phyloP scores from a whole-genome alignment of 2,888 invertebrate genomes.

The Clitarchus hookeri region DNA sequence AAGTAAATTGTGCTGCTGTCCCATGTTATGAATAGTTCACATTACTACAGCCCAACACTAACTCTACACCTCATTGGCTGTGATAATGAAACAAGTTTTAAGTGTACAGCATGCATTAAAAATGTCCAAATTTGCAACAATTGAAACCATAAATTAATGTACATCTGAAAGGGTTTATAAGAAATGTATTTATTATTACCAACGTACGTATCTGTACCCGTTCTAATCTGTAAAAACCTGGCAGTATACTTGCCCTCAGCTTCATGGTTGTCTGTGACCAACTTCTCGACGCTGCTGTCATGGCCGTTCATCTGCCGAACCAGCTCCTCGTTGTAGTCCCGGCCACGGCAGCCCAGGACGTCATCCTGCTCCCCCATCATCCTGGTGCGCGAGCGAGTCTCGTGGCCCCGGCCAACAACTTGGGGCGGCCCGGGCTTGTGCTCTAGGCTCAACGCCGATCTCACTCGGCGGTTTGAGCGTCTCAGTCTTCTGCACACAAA shows the following conservation, averaged over 20 bases:
- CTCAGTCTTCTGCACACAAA: background rate
- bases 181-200: too few species aligned
- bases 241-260: constrained; percentile 27
- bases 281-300: constrained; percentile 34
- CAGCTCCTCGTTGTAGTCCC: constrained; percentile 21
- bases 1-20: too few species aligned
- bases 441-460: background rate
- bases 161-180: too few species aligned
- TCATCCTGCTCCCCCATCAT: constrained; percentile 27
- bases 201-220: too few species aligned
- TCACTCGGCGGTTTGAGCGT: constrained; percentile 10
- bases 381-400: background rate
- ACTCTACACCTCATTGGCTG: too few species aligned
- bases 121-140: too few species aligned
- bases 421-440: background rate
- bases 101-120: too few species aligned
- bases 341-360: constrained; percentile 6
- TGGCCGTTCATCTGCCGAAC: constrained; percentile 35
- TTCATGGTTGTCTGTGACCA: constrained; percentile 31
- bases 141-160: too few species aligned
- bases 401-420: background rate
- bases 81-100: too few species aligned
- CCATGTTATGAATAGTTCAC: too few species aligned
- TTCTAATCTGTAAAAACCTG: background rate
- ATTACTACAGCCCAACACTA: too few species aligned